These are phyloP conservation scores for Phoxinus dragarum DNA, from an alignment of 2,797 vertebrate species.

Conservation along the genomic window DNA sequence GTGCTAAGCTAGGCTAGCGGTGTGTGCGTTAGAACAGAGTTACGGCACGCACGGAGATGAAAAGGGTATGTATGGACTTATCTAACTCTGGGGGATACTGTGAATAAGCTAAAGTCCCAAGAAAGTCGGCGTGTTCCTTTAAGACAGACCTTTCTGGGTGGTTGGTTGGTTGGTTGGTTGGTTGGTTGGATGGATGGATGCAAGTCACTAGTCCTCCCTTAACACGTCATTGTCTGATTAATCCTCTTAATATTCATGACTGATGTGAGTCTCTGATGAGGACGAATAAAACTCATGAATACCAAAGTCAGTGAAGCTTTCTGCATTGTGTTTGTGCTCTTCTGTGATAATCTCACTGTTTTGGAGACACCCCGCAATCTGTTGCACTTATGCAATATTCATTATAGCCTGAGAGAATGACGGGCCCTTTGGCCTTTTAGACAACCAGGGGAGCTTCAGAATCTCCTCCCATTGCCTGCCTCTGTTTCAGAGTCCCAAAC, in stretches of 20 bases:
- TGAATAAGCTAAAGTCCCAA: no score
- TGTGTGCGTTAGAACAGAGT: no score
- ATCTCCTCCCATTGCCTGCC: conserved; percentile 57
- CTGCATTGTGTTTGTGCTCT: conserved; percentile 55
- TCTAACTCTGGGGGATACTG: no score
- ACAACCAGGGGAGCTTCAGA: conserved; percentile 56
- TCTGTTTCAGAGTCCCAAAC: conserved; percentile 33
- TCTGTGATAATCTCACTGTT: conserved; percentile 58
- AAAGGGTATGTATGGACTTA: no score
- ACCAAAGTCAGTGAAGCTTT: conserved; percentile 34
- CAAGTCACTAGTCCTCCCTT: conserved; percentile 26
- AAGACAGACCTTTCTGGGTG: no score
- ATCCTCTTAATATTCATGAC: conserved; percentile 60
- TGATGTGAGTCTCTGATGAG: conserved; percentile 49
- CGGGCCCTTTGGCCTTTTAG: conserved; percentile 49
- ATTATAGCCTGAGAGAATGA: conserved; percentile 59
- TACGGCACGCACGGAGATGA: no score
- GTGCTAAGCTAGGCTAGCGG: no score
- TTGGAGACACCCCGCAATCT: conserved; percentile 66
- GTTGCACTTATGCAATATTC: conserved; percentile 68
- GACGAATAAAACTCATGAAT: conserved; percentile 59
- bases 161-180: no score
- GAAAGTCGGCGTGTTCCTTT: no score
- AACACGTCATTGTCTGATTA: conserved; percentile 51
- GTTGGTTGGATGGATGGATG: not conserved